These are phyloP conservation scores for Probosciger aterrimus DNA, from an alignment of 2,113 vertebrate genomes.

Conservation along the genomic window DNA sequence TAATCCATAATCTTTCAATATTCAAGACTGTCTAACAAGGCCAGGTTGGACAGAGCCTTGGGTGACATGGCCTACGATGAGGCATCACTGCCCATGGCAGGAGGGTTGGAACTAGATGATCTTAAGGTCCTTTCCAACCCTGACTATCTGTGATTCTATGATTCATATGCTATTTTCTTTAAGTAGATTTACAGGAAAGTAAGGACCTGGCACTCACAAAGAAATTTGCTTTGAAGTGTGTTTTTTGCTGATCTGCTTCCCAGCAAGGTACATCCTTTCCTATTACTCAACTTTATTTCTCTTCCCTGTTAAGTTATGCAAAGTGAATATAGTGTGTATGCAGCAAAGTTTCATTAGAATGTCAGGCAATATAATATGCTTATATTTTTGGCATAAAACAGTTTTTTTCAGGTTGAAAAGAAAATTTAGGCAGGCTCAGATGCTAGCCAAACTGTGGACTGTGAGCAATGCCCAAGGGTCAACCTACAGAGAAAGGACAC, in stretches of 20 bases:
- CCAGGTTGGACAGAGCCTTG: neutral
- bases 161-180: neutral
- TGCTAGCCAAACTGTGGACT: neutral
- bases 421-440: neutral
- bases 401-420: neutral
- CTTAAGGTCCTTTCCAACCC: neutral
- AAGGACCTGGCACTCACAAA: neutral
- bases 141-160: neutral
- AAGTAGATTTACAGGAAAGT: neutral
- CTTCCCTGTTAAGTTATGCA: neutral
- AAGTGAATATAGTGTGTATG: fast-evolving
- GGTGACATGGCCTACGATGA: neutral
- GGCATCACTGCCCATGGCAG: neutral
- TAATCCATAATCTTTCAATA: neutral
- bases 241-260: neutral
- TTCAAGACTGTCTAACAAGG: neutral
- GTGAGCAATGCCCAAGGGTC: neutral
- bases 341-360: neutral
- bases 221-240: neutral
- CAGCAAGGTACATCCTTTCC: neutral
- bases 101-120: neutral
- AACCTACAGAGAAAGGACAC: neutral
- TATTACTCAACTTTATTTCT: neutral
- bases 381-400: neutral
- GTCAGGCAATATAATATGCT: neutral